Percentiles rank a stretch among this genome's conserved stretches.
phyloP scores from a whole-genome alignment of 2,888 invertebrate species.

The Philopedon plagiatum region DNA sequence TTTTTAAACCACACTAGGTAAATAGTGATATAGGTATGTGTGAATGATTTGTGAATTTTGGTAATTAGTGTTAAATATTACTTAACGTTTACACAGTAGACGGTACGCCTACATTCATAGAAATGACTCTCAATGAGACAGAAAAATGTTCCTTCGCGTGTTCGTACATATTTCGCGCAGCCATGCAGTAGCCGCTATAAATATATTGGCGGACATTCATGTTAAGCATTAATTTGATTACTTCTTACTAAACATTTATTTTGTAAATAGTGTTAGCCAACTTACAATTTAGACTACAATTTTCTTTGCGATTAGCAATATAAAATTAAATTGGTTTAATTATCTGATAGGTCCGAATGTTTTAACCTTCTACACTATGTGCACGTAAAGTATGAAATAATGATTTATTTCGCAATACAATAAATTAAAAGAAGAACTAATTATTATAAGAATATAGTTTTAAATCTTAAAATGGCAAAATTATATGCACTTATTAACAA shows the following conservation, averaged over 20 bases:
- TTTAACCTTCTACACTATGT: slow-evolving; percentile 5
- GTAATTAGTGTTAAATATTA: slow-evolving; percentile 5
- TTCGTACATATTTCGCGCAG: slow-evolving; percentile 8
- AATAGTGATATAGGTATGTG: neutral
- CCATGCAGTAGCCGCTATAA: slow-evolving; percentile 5
- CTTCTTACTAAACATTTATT: slow-evolving; percentile 54
- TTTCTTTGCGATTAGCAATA: slow-evolving; percentile 9
- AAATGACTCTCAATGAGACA: slow-evolving; percentile 25
- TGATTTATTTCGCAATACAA: no score
- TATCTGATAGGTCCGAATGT: neutral
- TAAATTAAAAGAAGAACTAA: no score
- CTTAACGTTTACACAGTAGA: slow-evolving; percentile 11
- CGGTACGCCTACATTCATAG: neutral
- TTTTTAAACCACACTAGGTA: neutral
- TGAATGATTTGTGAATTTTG: neutral
- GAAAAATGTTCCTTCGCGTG: slow-evolving; percentile 15
- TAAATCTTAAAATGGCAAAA: no score
- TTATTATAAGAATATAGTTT: no score
- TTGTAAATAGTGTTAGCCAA: slow-evolving; percentile 38
- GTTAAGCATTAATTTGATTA: slow-evolving; percentile 57
- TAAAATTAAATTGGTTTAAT: slow-evolving; percentile 24
- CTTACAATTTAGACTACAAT: slow-evolving; percentile 19
- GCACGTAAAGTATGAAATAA: no score
- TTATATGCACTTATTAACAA: no score
- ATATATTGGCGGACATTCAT: slow-evolving; percentile 52